A percentile compares a stretch with the other conserved stretches of the same genome.
These are phyloP conservation scores for Leptoclinus maculatus DNA, from an alignment of 2,797 vertebrate species.

Conservation along the genomic window DNA sequence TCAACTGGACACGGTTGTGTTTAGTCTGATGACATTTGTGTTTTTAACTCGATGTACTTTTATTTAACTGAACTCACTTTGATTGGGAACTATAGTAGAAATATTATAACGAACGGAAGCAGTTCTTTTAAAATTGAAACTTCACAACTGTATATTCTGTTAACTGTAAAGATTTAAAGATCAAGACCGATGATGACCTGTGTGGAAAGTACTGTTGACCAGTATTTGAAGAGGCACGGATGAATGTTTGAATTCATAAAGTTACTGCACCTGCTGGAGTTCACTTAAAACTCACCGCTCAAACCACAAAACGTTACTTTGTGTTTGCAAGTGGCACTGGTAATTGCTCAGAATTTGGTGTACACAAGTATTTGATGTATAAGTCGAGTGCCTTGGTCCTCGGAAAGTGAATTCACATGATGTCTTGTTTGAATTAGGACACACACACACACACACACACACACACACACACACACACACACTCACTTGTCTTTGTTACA, in stretches of 20 bases:
- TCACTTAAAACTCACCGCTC: conserved; percentile 2
- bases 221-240: conserved; percentile 33
- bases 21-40: conserved; percentile 80
- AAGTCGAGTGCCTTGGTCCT: conserved; percentile 76
- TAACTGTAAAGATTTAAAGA: conserved; percentile 22
- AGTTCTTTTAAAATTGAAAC: conserved; percentile 24
- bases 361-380: conserved; percentile 58
- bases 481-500: conserved; percentile 35
- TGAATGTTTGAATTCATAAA: conserved; percentile 38
- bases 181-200: background rate
- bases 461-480: background rate
- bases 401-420: conserved; percentile 50
- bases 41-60: conserved; percentile 60
- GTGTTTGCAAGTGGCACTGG: conserved; percentile 30
- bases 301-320: conserved; percentile 25
- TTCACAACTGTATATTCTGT: conserved; percentile 30
- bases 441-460: conserved; percentile 1
- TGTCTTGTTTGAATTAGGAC: conserved; percentile 60
- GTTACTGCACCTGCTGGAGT: conserved; percentile 19
- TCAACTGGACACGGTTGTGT: conserved; percentile 64
- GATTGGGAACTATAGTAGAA: conserved; percentile 27
- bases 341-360: conserved; percentile 38
- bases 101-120: conserved; percentile 2
- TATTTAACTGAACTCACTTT: conserved; percentile 42
- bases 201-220: conserved; percentile 71